Evolutionary conservation across 2,113 vertebrate genomes (phyloP).

Genomic region (Ammodytes dubius): DNA sequence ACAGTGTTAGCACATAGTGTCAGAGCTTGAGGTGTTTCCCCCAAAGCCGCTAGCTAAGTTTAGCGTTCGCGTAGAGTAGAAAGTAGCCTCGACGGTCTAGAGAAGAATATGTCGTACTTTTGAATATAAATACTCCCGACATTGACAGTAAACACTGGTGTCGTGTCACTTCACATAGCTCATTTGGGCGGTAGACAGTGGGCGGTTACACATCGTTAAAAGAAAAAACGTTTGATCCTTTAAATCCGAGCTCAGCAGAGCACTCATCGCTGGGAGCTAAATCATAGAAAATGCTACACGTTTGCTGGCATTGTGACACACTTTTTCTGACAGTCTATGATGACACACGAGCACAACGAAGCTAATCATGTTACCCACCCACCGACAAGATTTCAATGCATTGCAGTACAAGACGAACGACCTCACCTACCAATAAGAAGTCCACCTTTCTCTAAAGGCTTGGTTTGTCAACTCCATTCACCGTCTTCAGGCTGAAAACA

Average conservation of each 20-base stretch:
- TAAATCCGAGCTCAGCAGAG: background rate
- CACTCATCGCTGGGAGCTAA: background rate
- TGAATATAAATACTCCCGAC: background rate
- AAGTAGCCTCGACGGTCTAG: background rate
- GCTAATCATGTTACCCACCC: background rate
- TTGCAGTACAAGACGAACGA: background rate
- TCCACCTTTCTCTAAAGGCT: conserved; percentile 11
- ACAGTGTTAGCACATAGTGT: background rate
- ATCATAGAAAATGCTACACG: background rate
- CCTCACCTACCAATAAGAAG: conserved; percentile 16
- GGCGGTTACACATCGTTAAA: background rate
- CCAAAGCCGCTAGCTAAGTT: background rate
- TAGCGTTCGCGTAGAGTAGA: background rate
- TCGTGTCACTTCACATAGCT: background rate
- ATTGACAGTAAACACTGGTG: background rate
- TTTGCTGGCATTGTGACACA: background rate
- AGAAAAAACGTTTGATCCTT: background rate
- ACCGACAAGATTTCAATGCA: too few species aligned
- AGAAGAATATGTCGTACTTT: background rate
- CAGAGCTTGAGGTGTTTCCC: too few species aligned
- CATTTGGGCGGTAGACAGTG: too few species aligned
- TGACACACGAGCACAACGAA: background rate
- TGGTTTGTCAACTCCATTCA: conserved; percentile 9
- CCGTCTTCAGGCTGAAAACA: background rate
- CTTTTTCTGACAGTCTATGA: too few species aligned